Base-by-base conservation (phyloP, 2,888 invertebrate species). In the Caenorhabditis doughertyi region DNA sequence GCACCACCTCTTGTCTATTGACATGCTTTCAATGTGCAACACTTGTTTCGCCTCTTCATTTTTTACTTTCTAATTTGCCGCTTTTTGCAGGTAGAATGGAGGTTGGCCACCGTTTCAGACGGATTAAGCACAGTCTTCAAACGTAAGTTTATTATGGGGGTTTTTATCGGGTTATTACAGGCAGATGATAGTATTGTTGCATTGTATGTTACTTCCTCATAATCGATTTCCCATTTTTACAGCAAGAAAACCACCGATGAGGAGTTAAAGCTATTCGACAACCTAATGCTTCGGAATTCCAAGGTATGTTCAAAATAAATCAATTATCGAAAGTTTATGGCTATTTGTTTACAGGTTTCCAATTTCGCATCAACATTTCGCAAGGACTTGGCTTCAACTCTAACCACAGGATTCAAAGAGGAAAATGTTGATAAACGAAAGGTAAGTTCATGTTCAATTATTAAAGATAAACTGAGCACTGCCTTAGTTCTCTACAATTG, bases 371-470 rank as follows among this genome's bases (percentile, higher is more conserved):
- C 58, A 21, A 35, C 44, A 11, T 85, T 74, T 62, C 85, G 84
- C 32, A 88, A 88, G 64, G 85, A 86, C 60, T 60, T 88, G 3
- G 74, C 81, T 9, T 53, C 67, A 2, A 83, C 82, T 29, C 77
- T 87, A 16, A 80, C 68, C 16, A 88, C 88, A 0, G 88, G 88
- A 8, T 76, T 83, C 56, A 83, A 76, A 56, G 87, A 88, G 53
- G 88, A 88, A 29, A 82, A 84, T 53, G 71, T 83, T 18, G 88
- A 88, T 51, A 88, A 88, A 29, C 58, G 88, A 42, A 85, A 84
- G 79, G 88, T 85, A 42, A 9, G 32, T 27, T 11, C 3, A 25
- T 27, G 21, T 39, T 29, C 7, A 25, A 13, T 18, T 8, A 13
- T 8, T 39, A 18, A 47, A n/a, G n/a, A 18, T 18, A 18, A 47